Evolutionary conservation across 1,140 invertebrate genomes (phyloP), one percentile per base, ranked within the genome.

Genomic region (Drosophila littoralis): DNA sequence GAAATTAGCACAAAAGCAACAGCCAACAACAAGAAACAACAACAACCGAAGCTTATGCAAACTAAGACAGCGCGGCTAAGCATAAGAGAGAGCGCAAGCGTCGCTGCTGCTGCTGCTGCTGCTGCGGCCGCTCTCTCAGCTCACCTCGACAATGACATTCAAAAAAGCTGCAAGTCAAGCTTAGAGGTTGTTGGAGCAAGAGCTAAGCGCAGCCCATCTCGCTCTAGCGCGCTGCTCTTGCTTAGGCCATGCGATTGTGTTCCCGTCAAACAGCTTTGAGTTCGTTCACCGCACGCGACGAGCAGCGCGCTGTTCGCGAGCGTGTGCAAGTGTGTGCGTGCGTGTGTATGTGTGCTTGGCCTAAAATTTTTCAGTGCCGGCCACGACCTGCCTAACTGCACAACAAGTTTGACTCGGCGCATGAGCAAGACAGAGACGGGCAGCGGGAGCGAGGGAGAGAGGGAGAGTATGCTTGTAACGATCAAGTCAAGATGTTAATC

Each of bases 261-360:
- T 91, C 90, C 90, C 84, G 90, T 91, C 90, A 91, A 91, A 86
- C 90, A 67, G 81, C 90, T 91, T 90, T 77, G 73, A 91, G 90
- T 91, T 91, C 90, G 82, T 91, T 91, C 75, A 91, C 90, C 90
- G 85, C 90, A 81, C 81, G 60, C 61, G 51, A 74, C 59, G 60
- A 67, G 43, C 61, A 46, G 51, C 46, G 22, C 36, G 28, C 28
- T 35, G 57, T 46, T 59, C 42, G 42, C 57, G 7, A 59, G 40
- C 28, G 32, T 40, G n/a, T 6, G 43, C 35, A 8, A 7, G n/a
- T 35, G 33, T 48, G 38, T 22, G 36, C 46, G 40, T 45, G 13
- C 17, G 55, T 52, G 42, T 22, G 40, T 22, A 9, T 57, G 45
- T 67, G 17, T 17, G 64, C 71, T 74, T 86, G 83, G 83, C 83